Percentiles rank a stretch among this genome's conserved stretches.
Evolutionary conservation across 92 coral and sea anemone genomes (phyloP).

Genomic region (Ricordea florida): DNA sequence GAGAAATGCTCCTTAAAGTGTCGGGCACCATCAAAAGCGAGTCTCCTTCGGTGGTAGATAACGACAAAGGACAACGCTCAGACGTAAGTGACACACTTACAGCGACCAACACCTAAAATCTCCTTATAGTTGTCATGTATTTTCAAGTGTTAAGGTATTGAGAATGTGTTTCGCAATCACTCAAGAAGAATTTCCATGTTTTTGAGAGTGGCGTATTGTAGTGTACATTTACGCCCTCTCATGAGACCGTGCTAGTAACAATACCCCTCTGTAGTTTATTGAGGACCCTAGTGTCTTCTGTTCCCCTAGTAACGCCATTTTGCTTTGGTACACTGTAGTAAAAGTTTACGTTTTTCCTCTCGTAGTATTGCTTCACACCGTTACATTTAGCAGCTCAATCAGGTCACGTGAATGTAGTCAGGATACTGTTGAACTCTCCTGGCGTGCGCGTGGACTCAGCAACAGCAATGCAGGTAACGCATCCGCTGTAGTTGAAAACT

Average conservation of each 20-base stretch:
- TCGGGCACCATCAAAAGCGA: constrained; percentile 91
- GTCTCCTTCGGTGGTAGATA: constrained; percentile 72
- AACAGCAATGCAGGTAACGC: constrained; percentile 85
- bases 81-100: constrained; percentile 51
- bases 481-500: too few relatives aligned
- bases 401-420: constrained; percentile 98
- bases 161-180: too few relatives aligned
- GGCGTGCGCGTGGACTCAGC: constrained; percentile 98
- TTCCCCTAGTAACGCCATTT: too few relatives aligned
- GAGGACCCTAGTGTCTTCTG: too few relatives aligned
- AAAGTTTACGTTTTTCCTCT: not conserved
- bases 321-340: not conserved
- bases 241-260: too few relatives aligned
- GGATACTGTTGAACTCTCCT: constrained; percentile 97
- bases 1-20: constrained; percentile 90
- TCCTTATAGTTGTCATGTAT: too few relatives aligned
- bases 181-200: too few relatives aligned
- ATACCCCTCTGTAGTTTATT: too few relatives aligned
- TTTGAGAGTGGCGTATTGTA: too few relatives aligned
- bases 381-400: constrained; percentile 94
- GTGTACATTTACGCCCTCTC: too few relatives aligned
- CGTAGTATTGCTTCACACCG: constrained; percentile 90
- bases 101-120: too few relatives aligned
- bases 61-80: constrained; percentile 55
- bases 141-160: too few relatives aligned